These are phyloP conservation scores for Heliconius erato DNA, from an alignment of 2,888 invertebrate species.

Conservation along the genomic window DNA sequence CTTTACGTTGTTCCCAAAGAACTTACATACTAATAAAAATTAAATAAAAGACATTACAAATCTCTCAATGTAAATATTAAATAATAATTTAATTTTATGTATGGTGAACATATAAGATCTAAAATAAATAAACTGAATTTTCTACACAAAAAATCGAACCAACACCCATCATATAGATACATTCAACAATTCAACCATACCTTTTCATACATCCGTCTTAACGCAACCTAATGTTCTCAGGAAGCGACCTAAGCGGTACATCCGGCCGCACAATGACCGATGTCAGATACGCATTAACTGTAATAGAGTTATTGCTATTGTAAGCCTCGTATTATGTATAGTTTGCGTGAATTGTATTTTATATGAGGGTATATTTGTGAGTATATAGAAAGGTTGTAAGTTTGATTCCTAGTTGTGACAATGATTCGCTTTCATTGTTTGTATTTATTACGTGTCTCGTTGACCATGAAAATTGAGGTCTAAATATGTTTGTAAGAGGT, in stretches of 20 bases:
- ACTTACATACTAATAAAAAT: no score
- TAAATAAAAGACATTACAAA: no score
- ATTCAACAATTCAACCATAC: background rate
- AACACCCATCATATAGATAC: no score
- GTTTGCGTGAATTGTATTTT: slow-evolving; percentile 20
- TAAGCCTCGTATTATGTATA: slow-evolving; percentile 9
- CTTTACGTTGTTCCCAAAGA: no score
- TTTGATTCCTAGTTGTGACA: no score
- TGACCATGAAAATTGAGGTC: no score
- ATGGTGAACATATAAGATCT: no score
- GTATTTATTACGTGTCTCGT: no score
- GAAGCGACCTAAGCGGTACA: slow-evolving; percentile 43
- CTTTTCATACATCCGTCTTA: slow-evolving; percentile 15
- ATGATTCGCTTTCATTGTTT: no score
- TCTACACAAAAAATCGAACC: background rate
- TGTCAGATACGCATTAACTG: slow-evolving; percentile 49
- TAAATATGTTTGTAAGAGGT: no score
- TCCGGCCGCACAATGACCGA: slow-evolving; percentile 46
- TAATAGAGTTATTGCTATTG: slow-evolving; percentile 50
- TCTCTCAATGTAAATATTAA: no score
- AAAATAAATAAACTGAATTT: background rate
- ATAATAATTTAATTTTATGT: no score
- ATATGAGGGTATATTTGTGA: background rate
- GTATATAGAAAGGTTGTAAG: background rate
- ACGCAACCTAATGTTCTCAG: slow-evolving; percentile 14